Percentiles rank a stretch among this genome's conserved stretches.
phyloP scores from a whole-genome alignment of 2,888 invertebrate genomes.

The Oeneis ivallda region DNA sequence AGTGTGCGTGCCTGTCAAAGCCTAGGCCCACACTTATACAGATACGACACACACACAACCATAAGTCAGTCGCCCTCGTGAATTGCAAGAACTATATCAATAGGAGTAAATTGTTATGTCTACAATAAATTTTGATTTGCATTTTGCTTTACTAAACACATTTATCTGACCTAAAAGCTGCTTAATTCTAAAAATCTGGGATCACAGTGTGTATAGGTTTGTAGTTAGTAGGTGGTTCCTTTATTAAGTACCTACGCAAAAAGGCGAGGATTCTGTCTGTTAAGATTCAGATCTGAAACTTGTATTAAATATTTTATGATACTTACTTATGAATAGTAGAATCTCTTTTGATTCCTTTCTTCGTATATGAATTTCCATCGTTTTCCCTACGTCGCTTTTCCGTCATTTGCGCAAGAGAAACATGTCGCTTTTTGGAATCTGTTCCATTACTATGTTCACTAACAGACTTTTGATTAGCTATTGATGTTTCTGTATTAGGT shows the following conservation, averaged over 20 bases:
- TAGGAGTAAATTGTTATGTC: too few species aligned
- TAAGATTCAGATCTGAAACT: neutral
- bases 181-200: too few species aligned
- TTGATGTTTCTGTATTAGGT: neutral
- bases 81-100: too few species aligned
- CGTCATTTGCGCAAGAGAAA: neutral
- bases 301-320: neutral
- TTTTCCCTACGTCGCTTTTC: neutral
- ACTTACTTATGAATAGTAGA: neutral
- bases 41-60: too few species aligned
- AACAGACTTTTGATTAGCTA: neutral
- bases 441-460: neutral
- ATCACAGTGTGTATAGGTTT: too few species aligned
- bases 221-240: too few species aligned
- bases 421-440: neutral
- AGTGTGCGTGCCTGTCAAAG: too few species aligned
- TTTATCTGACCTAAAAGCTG: too few species aligned
- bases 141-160: too few species aligned
- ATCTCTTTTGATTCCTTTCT: conserved; percentile 1
- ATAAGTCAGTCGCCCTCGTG: too few species aligned
- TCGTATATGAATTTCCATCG: neutral
- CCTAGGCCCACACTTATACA: too few species aligned
- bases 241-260: neutral
- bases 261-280: neutral
- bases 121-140: too few species aligned